A percentile compares a stretch with the other conserved stretches of the same genome.
Evolutionary conservation across 2,113 vertebrate species (phyloP).

Genomic region (Aptenodytes forsteri): DNA sequence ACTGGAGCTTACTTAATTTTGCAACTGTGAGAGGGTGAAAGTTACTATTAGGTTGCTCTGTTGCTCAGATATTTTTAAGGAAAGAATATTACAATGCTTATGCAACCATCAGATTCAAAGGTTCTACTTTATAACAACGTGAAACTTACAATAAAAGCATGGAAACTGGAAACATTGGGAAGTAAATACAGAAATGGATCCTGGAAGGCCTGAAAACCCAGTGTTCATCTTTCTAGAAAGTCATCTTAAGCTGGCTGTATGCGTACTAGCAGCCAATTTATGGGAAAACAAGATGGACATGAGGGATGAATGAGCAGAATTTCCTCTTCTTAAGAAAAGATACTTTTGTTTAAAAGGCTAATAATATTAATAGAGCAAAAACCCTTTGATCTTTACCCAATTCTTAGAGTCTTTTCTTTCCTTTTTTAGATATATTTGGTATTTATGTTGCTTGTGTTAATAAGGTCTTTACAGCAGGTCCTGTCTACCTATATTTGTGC

Average conservation of each 20-base stretch:
- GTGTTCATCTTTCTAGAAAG: not conserved
- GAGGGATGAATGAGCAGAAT: not conserved
- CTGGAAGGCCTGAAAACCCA: not conserved
- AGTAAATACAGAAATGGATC: not conserved
- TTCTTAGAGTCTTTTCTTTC: not conserved
- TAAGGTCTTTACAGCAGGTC: not conserved
- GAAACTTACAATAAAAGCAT: not conserved
- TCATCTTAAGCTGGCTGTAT: not conserved
- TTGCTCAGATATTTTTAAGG: not conserved
- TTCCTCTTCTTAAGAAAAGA: not conserved
- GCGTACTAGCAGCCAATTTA: not conserved
- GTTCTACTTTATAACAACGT: not conserved
- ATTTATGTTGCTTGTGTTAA: not conserved
- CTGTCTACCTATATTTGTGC: not conserved
- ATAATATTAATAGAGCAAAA: not conserved
- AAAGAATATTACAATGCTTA: not conserved
- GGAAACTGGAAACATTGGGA: not conserved
- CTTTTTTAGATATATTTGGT: not conserved
- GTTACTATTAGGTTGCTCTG: not conserved
- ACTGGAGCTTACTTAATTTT: not conserved
- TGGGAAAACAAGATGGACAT: not conserved
- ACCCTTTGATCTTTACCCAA: not conserved
- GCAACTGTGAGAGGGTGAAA: not conserved
- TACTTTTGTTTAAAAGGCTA: not conserved
- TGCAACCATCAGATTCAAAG: not conserved